Evolutionary conservation across 92 coral and sea anemone species (phyloP).

Genomic region (Epizoanthus illoricatus): DNA sequence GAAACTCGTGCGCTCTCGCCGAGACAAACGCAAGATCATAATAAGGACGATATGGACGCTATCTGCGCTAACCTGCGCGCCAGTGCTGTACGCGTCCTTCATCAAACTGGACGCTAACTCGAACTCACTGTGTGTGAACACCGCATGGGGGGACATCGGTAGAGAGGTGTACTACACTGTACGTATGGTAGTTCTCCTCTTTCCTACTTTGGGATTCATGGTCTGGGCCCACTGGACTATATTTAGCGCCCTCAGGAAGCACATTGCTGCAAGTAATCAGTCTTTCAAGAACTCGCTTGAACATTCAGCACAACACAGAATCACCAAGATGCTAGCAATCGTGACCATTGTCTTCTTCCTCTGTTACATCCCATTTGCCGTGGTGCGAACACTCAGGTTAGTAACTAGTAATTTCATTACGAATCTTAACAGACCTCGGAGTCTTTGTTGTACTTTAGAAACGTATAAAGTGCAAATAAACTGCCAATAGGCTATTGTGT

Average conservation of each 20-base stretch:
- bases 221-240: slow-evolving; percentile 31
- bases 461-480: no score
- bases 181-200: not conserved
- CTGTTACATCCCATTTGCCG: slow-evolving; percentile 38
- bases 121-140: slow-evolving; percentile 22
- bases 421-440: not conserved
- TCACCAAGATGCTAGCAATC: slow-evolving; percentile 34
- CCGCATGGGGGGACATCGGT: slow-evolving; percentile 34
- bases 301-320: slow-evolving; percentile 29
- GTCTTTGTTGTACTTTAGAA: no score
- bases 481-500: no score
- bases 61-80: slow-evolving; percentile 24
- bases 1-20: slow-evolving; percentile 29
- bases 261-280: slow-evolving; percentile 2
- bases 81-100: slow-evolving; percentile 15
- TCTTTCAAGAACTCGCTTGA: slow-evolving; percentile 27
- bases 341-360: slow-evolving; percentile 20
- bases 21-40: slow-evolving; percentile 25
- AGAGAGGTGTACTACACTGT: slow-evolving; percentile 26
- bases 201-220: slow-evolving; percentile 23
- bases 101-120: slow-evolving; percentile 1
- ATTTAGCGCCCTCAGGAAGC: slow-evolving; percentile 17
- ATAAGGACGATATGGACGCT: slow-evolving; percentile 8
- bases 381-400: slow-evolving; percentile 31
- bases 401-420: not conserved